Conservation (phyloP, 30 jellyfish, hydroid and myxozoan species). For the Hydractinia symbiolongicarpus region DNA sequence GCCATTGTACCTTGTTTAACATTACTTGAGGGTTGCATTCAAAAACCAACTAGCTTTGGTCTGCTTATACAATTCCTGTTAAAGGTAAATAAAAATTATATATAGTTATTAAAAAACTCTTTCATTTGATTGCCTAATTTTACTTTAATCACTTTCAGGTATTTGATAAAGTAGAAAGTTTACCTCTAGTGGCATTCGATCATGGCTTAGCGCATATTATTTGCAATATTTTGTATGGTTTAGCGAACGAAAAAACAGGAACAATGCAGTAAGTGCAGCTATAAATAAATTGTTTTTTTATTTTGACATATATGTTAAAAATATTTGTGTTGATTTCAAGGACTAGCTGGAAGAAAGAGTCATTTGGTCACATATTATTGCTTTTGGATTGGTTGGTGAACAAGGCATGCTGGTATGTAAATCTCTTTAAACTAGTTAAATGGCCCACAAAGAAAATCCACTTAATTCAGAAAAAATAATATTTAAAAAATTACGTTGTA, state of each 20-base stretch:
- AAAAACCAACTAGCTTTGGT: constrained; percentile 58
- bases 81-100: constrained; percentile 31
- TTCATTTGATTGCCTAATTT: too few relatives aligned
- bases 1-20: constrained; percentile 85
- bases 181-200: constrained; percentile 70
- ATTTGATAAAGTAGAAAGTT: constrained; percentile 37
- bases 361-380: constrained; percentile 41
- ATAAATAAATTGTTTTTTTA: background rate
- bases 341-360: constrained; percentile 76
- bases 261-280: constrained; percentile 48
- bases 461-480: background rate
- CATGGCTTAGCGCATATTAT: constrained; percentile 71
- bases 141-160: constrained; percentile 13
- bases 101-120: background rate
- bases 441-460: background rate
- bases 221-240: constrained; percentile 50
- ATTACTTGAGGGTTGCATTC: constrained; percentile 68
- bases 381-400: constrained; percentile 58
- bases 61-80: constrained; percentile 39
- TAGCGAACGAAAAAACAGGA: constrained; percentile 63
- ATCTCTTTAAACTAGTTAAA: background rate
- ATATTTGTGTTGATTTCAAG: constrained; percentile 21
- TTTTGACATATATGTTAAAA: background rate
- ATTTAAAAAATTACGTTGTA: background rate
- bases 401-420: constrained; percentile 66